Percentiles rank a stretch among this genome's conserved stretches.
phyloP scores from a whole-genome alignment of 2,113 vertebrate genomes.

The Panthera leo region DNA sequence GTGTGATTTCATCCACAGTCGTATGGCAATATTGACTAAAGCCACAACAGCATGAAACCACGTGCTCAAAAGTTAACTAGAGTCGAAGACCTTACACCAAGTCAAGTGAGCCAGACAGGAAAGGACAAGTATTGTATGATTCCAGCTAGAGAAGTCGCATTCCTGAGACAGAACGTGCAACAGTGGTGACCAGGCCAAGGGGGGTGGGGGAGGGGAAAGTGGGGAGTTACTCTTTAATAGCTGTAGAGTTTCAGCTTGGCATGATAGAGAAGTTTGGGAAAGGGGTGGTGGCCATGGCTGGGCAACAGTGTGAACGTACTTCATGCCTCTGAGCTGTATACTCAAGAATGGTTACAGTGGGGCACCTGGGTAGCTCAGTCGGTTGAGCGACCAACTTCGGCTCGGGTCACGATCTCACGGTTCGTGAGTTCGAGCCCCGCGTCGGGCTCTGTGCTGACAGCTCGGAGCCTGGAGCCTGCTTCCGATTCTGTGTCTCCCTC shows the following conservation, averaged over 20 bases:
- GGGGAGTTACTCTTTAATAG: background rate
- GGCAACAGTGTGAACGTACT: fast-evolving
- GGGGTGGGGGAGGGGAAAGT: fast-evolving
- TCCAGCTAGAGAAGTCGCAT: background rate
- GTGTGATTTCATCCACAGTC: background rate
- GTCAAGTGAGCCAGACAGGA: background rate
- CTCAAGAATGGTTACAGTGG: background rate
- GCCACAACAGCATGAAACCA: background rate
- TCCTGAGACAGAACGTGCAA: background rate
- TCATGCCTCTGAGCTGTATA: background rate
- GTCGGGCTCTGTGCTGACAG: no score
- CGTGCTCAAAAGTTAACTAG: background rate
- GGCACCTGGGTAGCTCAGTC: no score
- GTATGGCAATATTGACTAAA: background rate
- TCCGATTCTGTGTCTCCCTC: no score
- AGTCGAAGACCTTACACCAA: background rate
- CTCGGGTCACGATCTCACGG: no score
- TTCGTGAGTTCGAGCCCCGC: no score
- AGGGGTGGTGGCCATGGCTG: fast-evolving
- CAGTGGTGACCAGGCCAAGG: background rate
- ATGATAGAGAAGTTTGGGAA: background rate
- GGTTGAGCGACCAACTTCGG: no score
- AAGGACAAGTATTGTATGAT: fast-evolving
- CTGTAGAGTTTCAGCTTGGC: background rate
- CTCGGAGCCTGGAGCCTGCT: no score